Evolutionary conservation across 2,113 vertebrate species (phyloP).

Genomic region (human (Homo sapiens)): GRCh38 chr3:7670501-7671000

Average conservation of each 20-base stretch:
- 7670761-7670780: background rate
- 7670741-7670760: background rate
- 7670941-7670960: background rate
- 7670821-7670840: background rate
- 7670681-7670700: background rate
- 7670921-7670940: background rate
- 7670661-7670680: background rate
- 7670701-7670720: background rate
- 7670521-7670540: background rate
- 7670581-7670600: background rate
- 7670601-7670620: background rate
- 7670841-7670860: background rate
- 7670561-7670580: background rate
- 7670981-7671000: background rate
- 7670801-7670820: background rate
- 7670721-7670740: too few relatives aligned
- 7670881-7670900: background rate
- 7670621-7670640: background rate
- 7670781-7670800: background rate
- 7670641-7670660: slow-evolving; percentile 1
- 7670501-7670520: background rate
- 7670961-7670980: background rate
- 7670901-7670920: background rate
- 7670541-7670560: background rate
- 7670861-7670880: background rate